Evolutionary conservation across 2,113 vertebrate genomes (phyloP), one percentile per base, ranked within the genome.

Genomic region (Etheostoma spectabile): DNA sequence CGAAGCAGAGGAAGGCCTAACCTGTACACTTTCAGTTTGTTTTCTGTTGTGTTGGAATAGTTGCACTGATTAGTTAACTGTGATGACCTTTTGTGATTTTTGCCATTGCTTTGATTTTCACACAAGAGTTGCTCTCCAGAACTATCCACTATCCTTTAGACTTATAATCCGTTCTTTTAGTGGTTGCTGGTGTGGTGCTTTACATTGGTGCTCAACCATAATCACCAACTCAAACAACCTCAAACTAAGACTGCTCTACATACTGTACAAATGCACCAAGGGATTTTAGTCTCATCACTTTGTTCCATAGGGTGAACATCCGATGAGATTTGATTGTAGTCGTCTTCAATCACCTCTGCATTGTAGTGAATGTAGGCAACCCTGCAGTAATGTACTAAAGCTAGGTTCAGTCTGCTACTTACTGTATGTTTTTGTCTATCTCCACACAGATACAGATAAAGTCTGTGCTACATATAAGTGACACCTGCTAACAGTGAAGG

Each of bases 21-120:
- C 60, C 46, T 3, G 35, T 79, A 8, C 95, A 93, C 86, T 30
- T 95, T 92, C 90, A 94, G 93, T 95, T 95, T 90, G 91, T 96
- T 86, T 95, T 77, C 94, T 95, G 93, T 95, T 95, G 93, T 94
- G 93, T 96, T 94, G 94, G 95, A 95, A 92, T 94, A 89, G 92
- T 94, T 96, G 93, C 92, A 94, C 95, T 94, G 96, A 96, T 78
- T 61, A 63, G 80, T 82, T 71, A 12, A 74, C 80, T 89, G 86
- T 86, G 80, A 85, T 61, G 75, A 86, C 60, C 30, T 30, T 69
- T 65, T 60, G 19, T 45, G 38, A 66, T 61, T 76, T 55, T 62
- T 22, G 3, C 45, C 33, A 14, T 16, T 56, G 46, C 46, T 79
- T 56, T 38, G 51, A 52, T 61, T 27, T 52, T 42, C 60, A 42